Conservation (phyloP, 2,797 vertebrate genomes). For the Lepidocolaptes lacrymiger region DNA sequence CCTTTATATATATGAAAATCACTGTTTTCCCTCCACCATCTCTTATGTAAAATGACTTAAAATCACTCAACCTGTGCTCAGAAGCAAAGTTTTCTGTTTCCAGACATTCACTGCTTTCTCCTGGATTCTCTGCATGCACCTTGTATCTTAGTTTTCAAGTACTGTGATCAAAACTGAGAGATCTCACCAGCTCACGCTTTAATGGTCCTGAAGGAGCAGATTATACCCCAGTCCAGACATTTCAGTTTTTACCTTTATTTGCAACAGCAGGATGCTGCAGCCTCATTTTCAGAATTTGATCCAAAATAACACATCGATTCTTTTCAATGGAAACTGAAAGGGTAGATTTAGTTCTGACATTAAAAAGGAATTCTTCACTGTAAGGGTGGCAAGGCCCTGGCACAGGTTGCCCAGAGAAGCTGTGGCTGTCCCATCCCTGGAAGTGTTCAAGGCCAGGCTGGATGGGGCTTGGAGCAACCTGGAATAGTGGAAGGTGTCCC, state of each 20-base stretch:
- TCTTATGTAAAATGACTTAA: neutral
- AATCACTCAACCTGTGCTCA: neutral
- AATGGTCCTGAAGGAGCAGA: neutral
- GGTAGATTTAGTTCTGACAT: neutral
- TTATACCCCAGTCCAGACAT: neutral
- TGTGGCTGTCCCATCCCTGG: neutral
- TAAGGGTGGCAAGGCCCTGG: neutral
- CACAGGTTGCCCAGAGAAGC: neutral
- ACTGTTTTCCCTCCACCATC: neutral
- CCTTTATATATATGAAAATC: neutral
- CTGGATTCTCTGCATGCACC: neutral
- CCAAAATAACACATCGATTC: neutral
- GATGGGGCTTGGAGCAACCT: neutral
- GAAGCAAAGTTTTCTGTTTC: neutral
- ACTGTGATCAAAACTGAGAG: neutral
- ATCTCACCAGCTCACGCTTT: accelerated
- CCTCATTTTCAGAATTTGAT: neutral
- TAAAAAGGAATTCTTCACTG: neutral
- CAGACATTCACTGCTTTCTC: neutral
- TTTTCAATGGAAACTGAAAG: neutral
- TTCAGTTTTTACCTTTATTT: neutral
- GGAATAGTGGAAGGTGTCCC: neutral
- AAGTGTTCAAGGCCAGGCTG: neutral
- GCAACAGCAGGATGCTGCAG: neutral
- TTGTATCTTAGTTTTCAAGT: neutral